Evolutionary conservation across 1,140 invertebrate species (phyloP).

Genomic region (Ostrea edulis): DNA sequence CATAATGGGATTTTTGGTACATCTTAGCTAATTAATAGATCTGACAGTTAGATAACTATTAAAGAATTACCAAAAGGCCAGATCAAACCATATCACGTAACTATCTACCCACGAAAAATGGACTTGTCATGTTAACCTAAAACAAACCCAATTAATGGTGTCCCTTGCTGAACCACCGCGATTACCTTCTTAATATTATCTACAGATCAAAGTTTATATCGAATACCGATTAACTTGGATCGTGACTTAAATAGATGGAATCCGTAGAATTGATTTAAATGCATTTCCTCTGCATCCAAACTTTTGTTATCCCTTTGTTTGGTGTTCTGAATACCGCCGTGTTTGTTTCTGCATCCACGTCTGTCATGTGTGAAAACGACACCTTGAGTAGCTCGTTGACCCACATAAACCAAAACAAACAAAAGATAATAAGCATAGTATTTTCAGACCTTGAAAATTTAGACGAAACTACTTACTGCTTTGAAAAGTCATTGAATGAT

Average conservation of each 20-base stretch:
- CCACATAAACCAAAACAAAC: not conserved
- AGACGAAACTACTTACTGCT: not conserved
- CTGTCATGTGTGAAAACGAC: not conserved
- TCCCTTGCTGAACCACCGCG: not conserved
- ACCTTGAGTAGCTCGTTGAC: not conserved
- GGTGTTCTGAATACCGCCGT: not conserved
- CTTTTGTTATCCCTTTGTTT: not conserved
- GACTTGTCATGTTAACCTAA: not conserved
- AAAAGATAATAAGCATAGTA: not conserved
- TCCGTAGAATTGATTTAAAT: not conserved
- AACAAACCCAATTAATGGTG: not conserved
- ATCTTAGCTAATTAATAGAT: constrained; percentile 8
- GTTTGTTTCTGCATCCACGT: not conserved
- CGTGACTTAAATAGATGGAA: not conserved
- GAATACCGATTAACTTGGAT: not conserved
- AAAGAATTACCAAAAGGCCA: constrained; percentile 25
- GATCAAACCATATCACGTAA: not conserved
- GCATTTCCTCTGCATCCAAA: constrained; percentile 18
- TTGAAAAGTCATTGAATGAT: not conserved
- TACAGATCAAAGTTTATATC: not conserved
- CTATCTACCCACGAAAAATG: not conserved
- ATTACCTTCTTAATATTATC: not conserved
- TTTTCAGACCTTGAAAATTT: constrained; percentile 6
- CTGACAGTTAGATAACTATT: constrained; percentile 1
- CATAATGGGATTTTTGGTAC: not conserved